Evolutionary conservation across 2,888 invertebrate genomes (phyloP).

Genomic region (Heliconius sara): DNA sequence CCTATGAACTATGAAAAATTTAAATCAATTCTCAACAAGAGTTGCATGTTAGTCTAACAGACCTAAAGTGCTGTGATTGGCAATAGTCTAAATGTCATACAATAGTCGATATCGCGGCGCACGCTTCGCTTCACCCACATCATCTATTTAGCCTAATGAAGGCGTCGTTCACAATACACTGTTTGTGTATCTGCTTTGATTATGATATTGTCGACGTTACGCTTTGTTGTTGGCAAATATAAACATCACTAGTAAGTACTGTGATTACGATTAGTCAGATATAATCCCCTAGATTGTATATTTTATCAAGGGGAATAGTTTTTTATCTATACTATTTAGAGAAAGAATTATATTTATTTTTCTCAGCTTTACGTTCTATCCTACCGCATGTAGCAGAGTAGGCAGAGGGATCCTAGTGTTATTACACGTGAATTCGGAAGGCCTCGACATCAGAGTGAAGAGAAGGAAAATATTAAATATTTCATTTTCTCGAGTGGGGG

Average conservation of each 20-base stretch:
- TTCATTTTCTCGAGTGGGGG: too few species aligned
- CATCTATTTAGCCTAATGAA: conserved; percentile 50
- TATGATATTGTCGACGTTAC: conserved; percentile 45
- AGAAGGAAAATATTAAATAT: too few species aligned
- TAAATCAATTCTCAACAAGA: not conserved
- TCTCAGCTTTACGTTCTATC: too few species aligned
- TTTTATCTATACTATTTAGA: too few species aligned
- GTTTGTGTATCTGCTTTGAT: conserved; percentile 48
- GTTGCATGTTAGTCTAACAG: conserved; percentile 6
- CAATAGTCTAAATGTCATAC: conserved; percentile 35
- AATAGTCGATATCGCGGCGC: conserved; percentile 42
- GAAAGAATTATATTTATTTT: too few species aligned
- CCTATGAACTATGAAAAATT: conserved; percentile 11
- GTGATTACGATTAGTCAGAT: conserved; percentile 23
- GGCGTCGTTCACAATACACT: conserved; percentile 46
- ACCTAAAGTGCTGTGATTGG: conserved; percentile 2
- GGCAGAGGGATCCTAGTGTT: too few species aligned
- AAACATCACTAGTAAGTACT: conserved; percentile 28
- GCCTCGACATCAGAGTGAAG: too few species aligned
- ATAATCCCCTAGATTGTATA: not conserved
- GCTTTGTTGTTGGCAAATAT: conserved; percentile 39
- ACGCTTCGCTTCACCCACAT: conserved; percentile 41
- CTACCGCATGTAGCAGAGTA: too few species aligned
- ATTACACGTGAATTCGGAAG: too few species aligned
- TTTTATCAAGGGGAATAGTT: too few species aligned